Evolutionary conservation across 1,140 invertebrate species (phyloP).

Genomic region (Pogonus chalceus): DNA sequence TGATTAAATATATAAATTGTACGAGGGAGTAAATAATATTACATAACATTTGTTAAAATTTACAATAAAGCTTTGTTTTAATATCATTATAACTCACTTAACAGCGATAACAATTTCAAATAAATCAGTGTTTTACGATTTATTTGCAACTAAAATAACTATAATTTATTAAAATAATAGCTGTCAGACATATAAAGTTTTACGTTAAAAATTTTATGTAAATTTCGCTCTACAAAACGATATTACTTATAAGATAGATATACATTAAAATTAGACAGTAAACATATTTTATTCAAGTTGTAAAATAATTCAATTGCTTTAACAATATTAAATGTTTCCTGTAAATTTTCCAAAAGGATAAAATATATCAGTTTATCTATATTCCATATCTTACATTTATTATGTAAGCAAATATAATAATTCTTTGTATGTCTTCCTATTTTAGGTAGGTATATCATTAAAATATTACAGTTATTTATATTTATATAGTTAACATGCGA

Average conservation of each 20-base stretch:
- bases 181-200: not conserved
- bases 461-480: not conserved
- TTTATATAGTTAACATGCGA: not conserved
- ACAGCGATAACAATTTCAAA: too few species aligned
- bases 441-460: not conserved
- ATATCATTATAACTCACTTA: too few species aligned
- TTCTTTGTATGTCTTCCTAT: not conserved
- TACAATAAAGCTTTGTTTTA: too few species aligned
- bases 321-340: not conserved
- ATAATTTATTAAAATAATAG: slow-evolving; percentile 5
- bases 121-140: too few species aligned
- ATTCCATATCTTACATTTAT: not conserved
- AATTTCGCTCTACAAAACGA: slow-evolving; percentile 3
- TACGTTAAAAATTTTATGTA: not conserved
- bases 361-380: not conserved
- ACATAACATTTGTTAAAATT: too few species aligned
- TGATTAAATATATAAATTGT: too few species aligned
- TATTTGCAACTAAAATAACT: not conserved
- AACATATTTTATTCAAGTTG: not conserved
- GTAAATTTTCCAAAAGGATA: too few species aligned
- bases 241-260: too few species aligned
- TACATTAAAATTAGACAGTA: slow-evolving; percentile 2
- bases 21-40: too few species aligned
- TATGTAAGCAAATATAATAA: not conserved
- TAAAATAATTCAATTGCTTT: not conserved